Evolutionary conservation across 2,113 vertebrate genomes (phyloP).

Genomic region (Labeo catla): DNA sequence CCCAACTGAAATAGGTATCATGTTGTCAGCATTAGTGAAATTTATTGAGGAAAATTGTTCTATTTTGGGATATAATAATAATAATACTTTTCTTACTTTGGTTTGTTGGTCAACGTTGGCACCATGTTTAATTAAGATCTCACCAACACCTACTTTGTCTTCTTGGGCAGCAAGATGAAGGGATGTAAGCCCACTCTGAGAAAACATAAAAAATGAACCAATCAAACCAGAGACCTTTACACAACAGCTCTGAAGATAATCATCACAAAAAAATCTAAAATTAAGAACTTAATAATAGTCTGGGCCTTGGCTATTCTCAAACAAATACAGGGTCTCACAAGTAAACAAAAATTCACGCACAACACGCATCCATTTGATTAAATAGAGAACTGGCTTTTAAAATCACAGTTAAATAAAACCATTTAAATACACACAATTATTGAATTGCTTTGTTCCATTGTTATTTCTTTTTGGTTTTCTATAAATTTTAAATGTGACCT

Average conservation of each 20-base stretch:
- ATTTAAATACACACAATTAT: not conserved
- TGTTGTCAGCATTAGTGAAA: not conserved
- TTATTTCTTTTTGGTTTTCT: not conserved
- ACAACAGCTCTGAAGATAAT: not conserved
- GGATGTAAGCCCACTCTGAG: slow-evolving; percentile 92
- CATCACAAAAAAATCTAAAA: not conserved
- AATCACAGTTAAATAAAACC: not conserved
- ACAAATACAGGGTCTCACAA: not conserved
- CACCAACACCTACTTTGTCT: slow-evolving; percentile 88
- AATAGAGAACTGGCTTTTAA: not conserved
- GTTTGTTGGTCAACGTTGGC: slow-evolving; percentile 92
- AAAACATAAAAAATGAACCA: slow-evolving; percentile 9
- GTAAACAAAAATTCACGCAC: not conserved
- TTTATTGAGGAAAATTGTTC: not conserved
- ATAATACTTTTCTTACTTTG: slow-evolving; percentile 77
- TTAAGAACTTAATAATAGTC: not conserved
- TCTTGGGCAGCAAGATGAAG: slow-evolving; percentile 96
- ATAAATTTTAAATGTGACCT: too few relatives aligned
- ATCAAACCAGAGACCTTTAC: not conserved
- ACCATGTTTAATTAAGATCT: slow-evolving; percentile 83
- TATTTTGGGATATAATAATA: not conserved
- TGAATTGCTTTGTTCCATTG: not conserved
- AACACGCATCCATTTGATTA: not conserved
- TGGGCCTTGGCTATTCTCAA: not conserved
- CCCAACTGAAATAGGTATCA: slow-evolving; percentile 82